Conservation (phyloP, 1,140 invertebrate species). For the Calliphora vicina region DNA sequence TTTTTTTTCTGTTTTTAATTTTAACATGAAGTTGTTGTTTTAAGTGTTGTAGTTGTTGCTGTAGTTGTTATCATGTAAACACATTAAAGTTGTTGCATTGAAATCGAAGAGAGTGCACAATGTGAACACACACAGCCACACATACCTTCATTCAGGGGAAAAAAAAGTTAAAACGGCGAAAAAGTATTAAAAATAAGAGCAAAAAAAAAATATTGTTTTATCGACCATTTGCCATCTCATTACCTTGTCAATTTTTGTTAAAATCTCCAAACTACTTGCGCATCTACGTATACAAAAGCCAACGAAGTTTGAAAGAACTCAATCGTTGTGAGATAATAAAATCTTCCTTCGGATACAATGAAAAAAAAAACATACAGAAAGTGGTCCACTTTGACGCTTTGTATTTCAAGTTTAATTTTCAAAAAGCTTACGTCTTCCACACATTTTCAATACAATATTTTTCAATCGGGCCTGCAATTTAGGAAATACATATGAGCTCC, state of each 20-base stretch:
- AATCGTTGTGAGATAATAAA: no score
- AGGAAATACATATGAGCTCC: no score
- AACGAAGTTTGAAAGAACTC: not conserved
- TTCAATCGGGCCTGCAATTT: no score
- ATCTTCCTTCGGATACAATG: no score
- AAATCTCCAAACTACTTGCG: slow-evolving; percentile 5
- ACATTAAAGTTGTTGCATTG: not conserved
- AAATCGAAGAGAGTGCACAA: not conserved
- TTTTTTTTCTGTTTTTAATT: not conserved
- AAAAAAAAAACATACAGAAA: no score
- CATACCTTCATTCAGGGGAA: no score
- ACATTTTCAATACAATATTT: no score
- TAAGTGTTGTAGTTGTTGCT: no score
- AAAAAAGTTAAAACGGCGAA: not conserved
- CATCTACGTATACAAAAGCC: not conserved
- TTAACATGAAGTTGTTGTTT: not conserved
- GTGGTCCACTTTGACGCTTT: no score
- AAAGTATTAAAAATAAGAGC: not conserved
- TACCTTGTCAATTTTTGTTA: slow-evolving; percentile 44
- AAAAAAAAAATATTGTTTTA: slow-evolving; percentile 47
- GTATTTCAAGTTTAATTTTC: no score
- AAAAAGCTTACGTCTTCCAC: no score
- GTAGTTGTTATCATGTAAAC: not conserved
- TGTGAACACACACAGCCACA: not conserved
- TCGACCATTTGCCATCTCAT: slow-evolving; percentile 61